phyloP scores from a whole-genome alignment of 2,888 invertebrate species.

The Acanthosepion lycidas region DNA sequence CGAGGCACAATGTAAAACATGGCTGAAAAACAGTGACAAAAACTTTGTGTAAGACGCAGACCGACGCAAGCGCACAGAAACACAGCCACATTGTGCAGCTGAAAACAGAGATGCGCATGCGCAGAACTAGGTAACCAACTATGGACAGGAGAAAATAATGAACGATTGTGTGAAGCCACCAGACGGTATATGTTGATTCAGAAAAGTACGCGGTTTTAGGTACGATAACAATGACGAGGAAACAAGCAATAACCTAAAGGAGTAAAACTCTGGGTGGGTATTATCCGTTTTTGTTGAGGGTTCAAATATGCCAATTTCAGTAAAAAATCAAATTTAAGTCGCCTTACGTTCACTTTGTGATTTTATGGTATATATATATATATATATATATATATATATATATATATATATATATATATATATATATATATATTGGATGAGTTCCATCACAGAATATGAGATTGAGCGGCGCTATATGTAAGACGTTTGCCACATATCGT shows the following conservation, averaged over 20 bases:
- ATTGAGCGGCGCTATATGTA: no score
- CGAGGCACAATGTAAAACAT: neutral
- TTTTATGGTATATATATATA: no score
- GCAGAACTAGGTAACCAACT: neutral
- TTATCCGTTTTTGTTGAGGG: neutral
- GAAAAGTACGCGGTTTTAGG: neutral
- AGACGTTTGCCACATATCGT: no score
- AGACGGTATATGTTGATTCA: neutral
- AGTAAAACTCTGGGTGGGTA: neutral
- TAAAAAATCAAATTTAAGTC: no score
- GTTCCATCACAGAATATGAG: no score
- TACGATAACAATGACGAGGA: neutral
- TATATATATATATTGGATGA: no score
- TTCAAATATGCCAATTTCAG: neutral
- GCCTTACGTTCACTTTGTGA: no score
- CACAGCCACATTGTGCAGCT: neutral
- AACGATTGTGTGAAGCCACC: neutral
- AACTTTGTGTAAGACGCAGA: neutral
- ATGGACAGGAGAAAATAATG: neutral
- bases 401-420: no score
- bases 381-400: no score
- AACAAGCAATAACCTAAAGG: neutral
- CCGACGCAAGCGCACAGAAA: neutral
- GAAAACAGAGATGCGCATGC: neutral
- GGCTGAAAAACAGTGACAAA: neutral